Evolutionary conservation across 2,113 vertebrate genomes (phyloP).

Genomic region (Urocolius indicus): DNA sequence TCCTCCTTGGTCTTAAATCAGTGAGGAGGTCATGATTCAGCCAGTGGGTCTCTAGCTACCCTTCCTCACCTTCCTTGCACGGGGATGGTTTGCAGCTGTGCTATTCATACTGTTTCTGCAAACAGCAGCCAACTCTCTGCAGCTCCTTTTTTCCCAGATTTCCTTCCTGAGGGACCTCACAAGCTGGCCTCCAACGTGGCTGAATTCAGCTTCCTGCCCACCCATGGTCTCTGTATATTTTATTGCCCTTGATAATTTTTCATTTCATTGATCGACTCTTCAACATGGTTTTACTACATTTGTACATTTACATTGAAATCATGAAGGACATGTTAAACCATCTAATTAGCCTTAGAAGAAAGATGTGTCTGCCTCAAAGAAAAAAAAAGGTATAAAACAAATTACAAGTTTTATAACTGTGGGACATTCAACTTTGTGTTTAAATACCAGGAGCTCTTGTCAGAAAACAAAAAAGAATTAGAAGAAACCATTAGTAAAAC

Average conservation of each 20-base stretch:
- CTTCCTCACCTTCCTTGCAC: not conserved
- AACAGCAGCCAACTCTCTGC: not conserved
- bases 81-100: not conserved
- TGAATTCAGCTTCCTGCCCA: not conserved
- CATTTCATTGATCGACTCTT: not conserved
- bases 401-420: not conserved
- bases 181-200: accelerated
- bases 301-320: not conserved
- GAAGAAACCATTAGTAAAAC: not conserved
- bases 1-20: not conserved
- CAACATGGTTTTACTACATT: not conserved
- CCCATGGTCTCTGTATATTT: not conserved
- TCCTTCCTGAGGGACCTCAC: not conserved
- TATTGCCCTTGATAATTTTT: not conserved
- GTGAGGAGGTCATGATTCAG: not conserved
- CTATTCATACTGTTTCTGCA: not conserved
- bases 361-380: not conserved
- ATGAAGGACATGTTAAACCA: not conserved
- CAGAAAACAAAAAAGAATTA: not conserved
- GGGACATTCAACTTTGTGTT: not conserved
- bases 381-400: not conserved
- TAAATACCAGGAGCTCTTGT: not conserved
- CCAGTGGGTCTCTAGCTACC: not conserved
- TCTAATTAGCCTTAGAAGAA: not conserved
- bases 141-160: not conserved